phyloP scores from a whole-genome alignment of 1,140 invertebrate species.

The Amphibalanus amphitrite region DNA sequence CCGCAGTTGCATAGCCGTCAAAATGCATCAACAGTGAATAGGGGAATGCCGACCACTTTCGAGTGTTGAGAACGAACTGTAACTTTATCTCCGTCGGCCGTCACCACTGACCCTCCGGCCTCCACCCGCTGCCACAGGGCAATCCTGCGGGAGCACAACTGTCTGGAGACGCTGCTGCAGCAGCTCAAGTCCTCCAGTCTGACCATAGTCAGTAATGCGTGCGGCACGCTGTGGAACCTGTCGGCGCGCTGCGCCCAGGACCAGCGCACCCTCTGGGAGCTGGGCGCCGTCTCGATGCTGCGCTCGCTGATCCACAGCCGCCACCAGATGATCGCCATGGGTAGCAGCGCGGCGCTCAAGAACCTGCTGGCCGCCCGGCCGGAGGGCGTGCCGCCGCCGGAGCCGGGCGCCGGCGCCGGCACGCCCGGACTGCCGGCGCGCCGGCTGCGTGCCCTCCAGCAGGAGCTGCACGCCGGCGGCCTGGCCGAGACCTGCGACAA shows the following conservation, averaged over 20 bases:
- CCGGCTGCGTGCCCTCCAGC: background rate
- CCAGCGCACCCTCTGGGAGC: slow-evolving; percentile 72
- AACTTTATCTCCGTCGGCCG: no score
- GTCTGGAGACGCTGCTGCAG: slow-evolving; percentile 70
- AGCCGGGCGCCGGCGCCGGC: background rate
- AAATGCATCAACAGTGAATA: no score
- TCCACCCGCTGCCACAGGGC: no score
- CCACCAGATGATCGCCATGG: slow-evolving; percentile 94
- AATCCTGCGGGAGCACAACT: slow-evolving; percentile 71
- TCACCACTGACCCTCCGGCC: no score
- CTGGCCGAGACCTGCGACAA: background rate
- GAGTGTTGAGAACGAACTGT: no score
- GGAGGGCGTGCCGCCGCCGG: no score
- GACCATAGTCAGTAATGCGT: slow-evolving; percentile 89
- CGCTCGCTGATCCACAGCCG: slow-evolving; percentile 83
- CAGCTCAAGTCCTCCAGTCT: slow-evolving; percentile 83
- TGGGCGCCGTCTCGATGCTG: slow-evolving; percentile 83
- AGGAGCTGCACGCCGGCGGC: background rate
- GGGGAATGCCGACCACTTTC: no score
- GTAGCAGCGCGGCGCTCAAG: slow-evolving; percentile 79
- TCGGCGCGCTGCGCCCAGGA: slow-evolving; percentile 75
- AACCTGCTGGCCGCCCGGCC: slow-evolving; percentile 73
- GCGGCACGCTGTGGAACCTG: slow-evolving; percentile 88
- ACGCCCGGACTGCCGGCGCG: background rate
- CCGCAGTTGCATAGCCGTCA: no score